Evolutionary conservation across 2,113 vertebrate genomes (phyloP).

Genomic region (Dromiciops gliroides): DNA sequence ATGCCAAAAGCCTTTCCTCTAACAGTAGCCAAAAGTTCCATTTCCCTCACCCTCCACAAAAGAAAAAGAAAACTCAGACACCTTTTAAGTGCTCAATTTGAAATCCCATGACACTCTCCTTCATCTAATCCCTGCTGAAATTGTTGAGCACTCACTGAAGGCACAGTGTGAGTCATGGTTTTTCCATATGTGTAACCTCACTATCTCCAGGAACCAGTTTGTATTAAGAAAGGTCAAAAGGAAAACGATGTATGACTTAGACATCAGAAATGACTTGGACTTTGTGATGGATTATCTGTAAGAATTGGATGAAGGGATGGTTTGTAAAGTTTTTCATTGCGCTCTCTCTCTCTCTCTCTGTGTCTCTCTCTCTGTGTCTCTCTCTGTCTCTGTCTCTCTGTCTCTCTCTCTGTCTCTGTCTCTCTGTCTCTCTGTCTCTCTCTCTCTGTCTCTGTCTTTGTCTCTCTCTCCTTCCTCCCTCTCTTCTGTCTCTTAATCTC

Average conservation of each 20-base stretch:
- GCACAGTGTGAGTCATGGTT: not conserved
- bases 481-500: not conserved
- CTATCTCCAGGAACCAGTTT: not conserved
- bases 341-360: not conserved
- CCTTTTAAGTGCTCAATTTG: not conserved
- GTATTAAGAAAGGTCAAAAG: not conserved
- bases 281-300: not conserved
- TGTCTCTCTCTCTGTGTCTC: no score
- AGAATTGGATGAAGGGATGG: not conserved
- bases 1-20: not conserved
- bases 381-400: not conserved
- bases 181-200: not conserved
- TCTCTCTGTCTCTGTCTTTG: not conserved
- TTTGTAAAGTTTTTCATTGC: not conserved
- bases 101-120: not conserved
- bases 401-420: rapidly evolving
- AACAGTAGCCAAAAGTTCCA: not conserved
- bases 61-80: not conserved
- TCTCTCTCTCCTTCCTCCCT: no score
- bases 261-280: not conserved
- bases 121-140: not conserved
- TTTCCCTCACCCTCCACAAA: not conserved
- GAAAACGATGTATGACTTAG: not conserved
- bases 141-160: not conserved
- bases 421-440: not conserved